Evolutionary conservation across 2,113 vertebrate species (phyloP), one percentile per base, ranked within the genome.

Genomic region (Microcebus lehilahytsara): DNA sequence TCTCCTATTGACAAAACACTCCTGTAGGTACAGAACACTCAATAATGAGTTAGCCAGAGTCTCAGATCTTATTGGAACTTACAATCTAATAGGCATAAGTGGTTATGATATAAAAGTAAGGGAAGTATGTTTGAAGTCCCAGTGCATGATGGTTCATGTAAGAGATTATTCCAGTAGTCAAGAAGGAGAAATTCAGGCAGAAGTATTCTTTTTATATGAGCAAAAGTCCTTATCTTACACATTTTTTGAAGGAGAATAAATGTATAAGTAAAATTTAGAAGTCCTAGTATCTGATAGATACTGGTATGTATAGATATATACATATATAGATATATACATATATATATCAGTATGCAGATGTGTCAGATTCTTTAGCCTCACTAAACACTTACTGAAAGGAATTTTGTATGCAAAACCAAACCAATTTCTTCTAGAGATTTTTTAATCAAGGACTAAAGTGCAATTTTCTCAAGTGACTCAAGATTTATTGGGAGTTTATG

Each of bases 401-500:
- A 89, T 67, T 81, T n/a, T 85, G 58, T 69, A 86, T 6, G 17
- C 3, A 53, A 74, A 89, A 96, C 8, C 53, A 80, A 72, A 46
- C 30, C 19, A 91, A 81, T 20, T 9, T 51, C 40, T 80, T 89
- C 49, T n/a, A 77, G 37, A 66, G 46, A 49, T 27, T 87, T 66
- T 89, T 93, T 69, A 90, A 53, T 72, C 25, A 87, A 93, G 23
- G 5, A 30, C 56, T 94, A 62, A 92, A 92, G 30, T 72, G 37
- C 92, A 90, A 80, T 72, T 67, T 86, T 91, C 88, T 78, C 67
- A 92, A 80, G 40, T 80, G 34, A 93, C 22, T 87, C 34, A 58
- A 53, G 37, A 62, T 10, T 75, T 40, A 79, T 25, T 69, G 3
- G 4, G 11, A 77, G 22, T 77, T 80, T n/a, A 66, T 67, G 22